Evolutionary conservation across 2,888 invertebrate genomes (phyloP), one percentile per base, ranked within the genome.

Genomic region (Rotaria socialis): DNA sequence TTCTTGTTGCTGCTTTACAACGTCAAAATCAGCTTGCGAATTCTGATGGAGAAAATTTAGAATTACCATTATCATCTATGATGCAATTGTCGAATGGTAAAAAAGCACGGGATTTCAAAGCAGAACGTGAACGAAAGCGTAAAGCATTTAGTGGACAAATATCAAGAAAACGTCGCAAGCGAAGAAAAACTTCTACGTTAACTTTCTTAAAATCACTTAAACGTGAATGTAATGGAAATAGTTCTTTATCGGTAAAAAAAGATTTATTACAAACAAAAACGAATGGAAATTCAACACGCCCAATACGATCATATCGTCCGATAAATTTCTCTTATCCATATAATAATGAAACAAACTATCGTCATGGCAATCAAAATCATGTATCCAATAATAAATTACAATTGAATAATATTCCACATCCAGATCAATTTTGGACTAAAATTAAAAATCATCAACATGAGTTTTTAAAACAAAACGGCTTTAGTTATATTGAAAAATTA

Each of bases 61-160:
- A 60, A 60, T 35, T 60, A 35, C 60, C 60, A 60, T 60, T n/a
- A 27, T 60, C 60, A 60, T 60, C 60, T 11, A 60, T 60, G 60
- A 14, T 27, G 10, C 27, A n/a, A 27, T 27, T 60, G n/a, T 27
- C 27, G 10, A 60, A 60, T 35, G 60, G 60, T 60, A 60, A 60
- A 60, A 60, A 35, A 27, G 7, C 27, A 14, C 60, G 60, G 3
- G 60, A 60, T 60, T 60, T 60, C 14, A 60, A 60, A 60, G 60
- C 60, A 10, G 60, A 60, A 60, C 60, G 60, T 35, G 60, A 60
- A n/a, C 60, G 60, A 27, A n/a, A n/a, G 27, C 60, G 60, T 27
- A 60, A 60, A 60, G 60, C 60, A 35, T n/a, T 60, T 14, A 14
- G 27, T 60, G 60, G 60, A 60, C 60, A 60, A 8, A 27, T 10